Evolutionary conservation across 2,888 invertebrate species (phyloP), one percentile per base, ranked within the genome.

Genomic region (Pollenia labialis): DNA sequence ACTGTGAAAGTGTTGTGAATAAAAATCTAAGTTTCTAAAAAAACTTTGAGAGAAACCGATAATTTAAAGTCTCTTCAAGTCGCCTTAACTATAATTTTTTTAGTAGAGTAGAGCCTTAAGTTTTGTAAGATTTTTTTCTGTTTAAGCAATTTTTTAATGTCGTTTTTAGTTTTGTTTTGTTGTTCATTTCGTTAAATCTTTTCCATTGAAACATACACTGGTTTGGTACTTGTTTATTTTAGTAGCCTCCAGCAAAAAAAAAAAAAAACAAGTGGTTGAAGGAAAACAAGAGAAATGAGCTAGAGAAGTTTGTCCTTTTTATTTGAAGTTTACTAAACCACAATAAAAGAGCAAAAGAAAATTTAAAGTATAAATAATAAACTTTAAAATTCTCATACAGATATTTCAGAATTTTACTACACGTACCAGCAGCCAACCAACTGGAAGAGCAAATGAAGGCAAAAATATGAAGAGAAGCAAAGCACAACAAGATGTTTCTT

Each of bases 341-440:
- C 58, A 68, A 85, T 66, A 23, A 32, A 79, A 46, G 52, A 54
- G 48, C 18, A 60, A 62, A 72, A 79, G 18, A 68, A 84, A 71
- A 58, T 60, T 48, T 32, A n/a, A 48, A 60, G 76, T 40, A 72
- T 60, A 81, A 77, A 77, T 85, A 85, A 80, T 85, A 75, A 80
- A 80, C 54, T 85, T 80, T 75, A 75, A 60, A 58, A 42, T 75
- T 58, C 4, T 68, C 44, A 18, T 81, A 54, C 1, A 58, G 16
- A 58, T n/a, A 40, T 74, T 81, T 50, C 8, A 23, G 50, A 66
- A 48, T 82, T 62, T 40, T 64, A 64, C 69, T 62, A 56, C 69
- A 68, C 10, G 18, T 52, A 14, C 50, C 23, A 71, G 11, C 44
- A 71, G 54, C 18, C 32, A 32, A 6, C 32, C 32, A 32, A 32